Evolutionary conservation across 2,888 invertebrate species (phyloP).

Genomic region (Drosophila fungiperda): DNA sequence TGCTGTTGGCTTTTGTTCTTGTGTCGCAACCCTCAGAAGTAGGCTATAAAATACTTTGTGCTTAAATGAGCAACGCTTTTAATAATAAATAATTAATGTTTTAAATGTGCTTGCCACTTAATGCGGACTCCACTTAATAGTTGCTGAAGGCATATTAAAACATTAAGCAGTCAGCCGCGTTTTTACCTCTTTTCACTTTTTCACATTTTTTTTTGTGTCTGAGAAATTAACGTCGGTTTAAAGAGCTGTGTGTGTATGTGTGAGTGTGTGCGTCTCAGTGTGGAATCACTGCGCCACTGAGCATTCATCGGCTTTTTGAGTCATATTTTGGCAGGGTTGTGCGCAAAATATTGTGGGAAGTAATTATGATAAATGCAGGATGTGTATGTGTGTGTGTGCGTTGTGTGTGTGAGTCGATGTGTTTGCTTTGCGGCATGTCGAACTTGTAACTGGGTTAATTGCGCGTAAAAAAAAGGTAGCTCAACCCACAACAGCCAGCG

Average conservation of each 20-base stretch:
- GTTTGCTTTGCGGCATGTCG: conserved; percentile 73
- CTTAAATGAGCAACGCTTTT: conserved; percentile 56
- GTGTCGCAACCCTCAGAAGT: conserved; percentile 54
- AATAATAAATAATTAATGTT: conserved; percentile 70
- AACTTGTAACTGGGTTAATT: conserved; percentile 79
- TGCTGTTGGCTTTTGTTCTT: conserved; percentile 35
- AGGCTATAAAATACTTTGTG: conserved; percentile 69
- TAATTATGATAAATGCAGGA: conserved; percentile 81
- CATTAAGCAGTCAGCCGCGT: conserved; percentile 54
- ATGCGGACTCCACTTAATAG: conserved; percentile 67
- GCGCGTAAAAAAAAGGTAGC: conserved; percentile 74
- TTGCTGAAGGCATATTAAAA: conserved; percentile 77
- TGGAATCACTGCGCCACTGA: conserved; percentile 19
- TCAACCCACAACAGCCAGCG: conserved; percentile 10
- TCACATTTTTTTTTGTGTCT: conserved; percentile 13
- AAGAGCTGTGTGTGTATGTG: background rate
- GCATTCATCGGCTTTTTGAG: conserved; percentile 72
- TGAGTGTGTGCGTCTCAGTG: conserved; percentile 10
- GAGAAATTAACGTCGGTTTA: conserved; percentile 38
- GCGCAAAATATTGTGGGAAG: conserved; percentile 71
- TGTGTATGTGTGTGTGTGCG: conserved; percentile 31
- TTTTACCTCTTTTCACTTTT: conserved; percentile 7
- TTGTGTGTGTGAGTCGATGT: conserved; percentile 14
- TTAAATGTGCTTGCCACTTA: conserved; percentile 72
- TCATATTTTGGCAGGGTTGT: conserved; percentile 60